phyloP scores from a whole-genome alignment of 53 echinoderm and acorn worm genomes.

The Temnopleurus reevesii region DNA sequence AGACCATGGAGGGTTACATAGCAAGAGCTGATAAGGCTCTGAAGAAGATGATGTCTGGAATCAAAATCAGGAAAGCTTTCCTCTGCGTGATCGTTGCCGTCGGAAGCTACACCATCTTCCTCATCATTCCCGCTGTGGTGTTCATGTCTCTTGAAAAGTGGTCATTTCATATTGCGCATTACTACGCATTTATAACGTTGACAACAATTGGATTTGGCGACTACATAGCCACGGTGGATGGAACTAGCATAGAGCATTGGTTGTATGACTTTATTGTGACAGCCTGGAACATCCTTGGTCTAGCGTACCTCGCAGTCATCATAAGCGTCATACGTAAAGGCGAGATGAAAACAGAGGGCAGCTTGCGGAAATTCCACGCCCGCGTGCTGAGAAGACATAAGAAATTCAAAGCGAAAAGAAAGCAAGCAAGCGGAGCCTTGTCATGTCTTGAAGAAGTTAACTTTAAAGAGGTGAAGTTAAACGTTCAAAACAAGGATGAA shows the following conservation, averaged over 20 bases:
- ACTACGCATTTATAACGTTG: constrained; percentile 58
- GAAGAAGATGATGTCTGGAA: background rate
- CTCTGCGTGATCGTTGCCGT: background rate
- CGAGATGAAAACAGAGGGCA: constrained; percentile 33
- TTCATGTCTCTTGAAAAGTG: constrained; percentile 45
- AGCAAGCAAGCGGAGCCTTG: background rate
- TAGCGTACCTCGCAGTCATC: constrained; percentile 39
- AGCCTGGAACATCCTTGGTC: constrained; percentile 40
- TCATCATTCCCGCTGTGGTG: constrained; percentile 34
- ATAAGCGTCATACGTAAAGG: constrained; percentile 51
- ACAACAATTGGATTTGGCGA: constrained; percentile 64
- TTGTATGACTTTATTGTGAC: constrained; percentile 36
- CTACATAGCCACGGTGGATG: constrained; percentile 48
- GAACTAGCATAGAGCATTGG: constrained; percentile 31
- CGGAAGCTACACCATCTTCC: constrained; percentile 36
- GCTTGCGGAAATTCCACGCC: constrained; percentile 45
- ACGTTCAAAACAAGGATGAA: background rate
- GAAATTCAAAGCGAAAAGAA: background rate
- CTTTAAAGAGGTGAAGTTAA: background rate
- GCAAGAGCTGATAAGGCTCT: constrained; percentile 9
- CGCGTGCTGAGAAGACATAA: background rate
- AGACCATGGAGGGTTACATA: background rate
- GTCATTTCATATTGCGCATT: constrained; percentile 60
- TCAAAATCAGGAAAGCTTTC: background rate
- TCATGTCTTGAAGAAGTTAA: background rate